Conservation (phyloP, 2,113 vertebrate species). For the Cichladusa arquata region DNA sequence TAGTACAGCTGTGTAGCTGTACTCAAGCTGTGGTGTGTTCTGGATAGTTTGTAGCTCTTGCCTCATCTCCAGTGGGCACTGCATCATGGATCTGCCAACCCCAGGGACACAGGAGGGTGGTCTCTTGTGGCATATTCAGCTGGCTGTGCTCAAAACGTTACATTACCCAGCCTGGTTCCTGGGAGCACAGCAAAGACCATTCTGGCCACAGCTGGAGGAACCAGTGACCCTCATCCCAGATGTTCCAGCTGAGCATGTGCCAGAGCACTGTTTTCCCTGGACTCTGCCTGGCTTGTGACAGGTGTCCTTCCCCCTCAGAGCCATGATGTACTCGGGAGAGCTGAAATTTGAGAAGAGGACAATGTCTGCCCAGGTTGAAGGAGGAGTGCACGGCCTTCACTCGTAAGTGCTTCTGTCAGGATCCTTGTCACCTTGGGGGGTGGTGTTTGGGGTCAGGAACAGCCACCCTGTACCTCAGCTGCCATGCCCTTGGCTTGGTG, state of each 20-base stretch:
- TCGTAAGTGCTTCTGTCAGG: constrained; percentile 78
- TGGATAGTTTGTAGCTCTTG: neutral
- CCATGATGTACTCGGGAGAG: constrained; percentile 98
- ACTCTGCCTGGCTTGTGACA: neutral
- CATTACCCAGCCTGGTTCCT: neutral
- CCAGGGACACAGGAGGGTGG: neutral
- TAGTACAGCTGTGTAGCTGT: neutral
- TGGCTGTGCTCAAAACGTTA: neutral
- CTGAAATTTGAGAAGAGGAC: constrained; percentile 98
- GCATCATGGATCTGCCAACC: neutral
- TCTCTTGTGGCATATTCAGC: neutral
- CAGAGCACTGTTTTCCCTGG: neutral
- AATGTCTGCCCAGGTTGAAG: constrained; percentile 90
- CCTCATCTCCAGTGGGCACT: neutral
- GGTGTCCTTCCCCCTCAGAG: constrained; percentile 68
- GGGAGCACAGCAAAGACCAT: neutral
- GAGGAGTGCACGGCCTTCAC: constrained; percentile 94
- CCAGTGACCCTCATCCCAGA: neutral
- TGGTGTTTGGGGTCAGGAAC: neutral
- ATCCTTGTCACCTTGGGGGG: neutral
- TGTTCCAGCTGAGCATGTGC: neutral
- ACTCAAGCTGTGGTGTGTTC: neutral
- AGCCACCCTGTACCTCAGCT: neutral
- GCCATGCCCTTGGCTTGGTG: neutral
- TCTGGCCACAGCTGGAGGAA: neutral